phyloP scores from a whole-genome alignment of 2,888 invertebrate species.

The Calephelis perditalis region DNA sequence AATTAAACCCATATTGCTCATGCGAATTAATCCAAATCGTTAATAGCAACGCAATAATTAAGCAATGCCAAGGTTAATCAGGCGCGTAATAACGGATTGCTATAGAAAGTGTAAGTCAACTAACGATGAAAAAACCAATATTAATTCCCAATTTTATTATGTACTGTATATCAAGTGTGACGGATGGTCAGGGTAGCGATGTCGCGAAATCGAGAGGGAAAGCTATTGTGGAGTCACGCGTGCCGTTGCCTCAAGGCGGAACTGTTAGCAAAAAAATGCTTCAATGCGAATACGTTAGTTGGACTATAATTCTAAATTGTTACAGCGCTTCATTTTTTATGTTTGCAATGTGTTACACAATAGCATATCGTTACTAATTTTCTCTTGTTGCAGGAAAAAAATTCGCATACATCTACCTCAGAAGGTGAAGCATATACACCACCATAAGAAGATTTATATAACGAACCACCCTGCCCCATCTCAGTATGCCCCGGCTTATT shows the following conservation, averaged over 20 bases:
- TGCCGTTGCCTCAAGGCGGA: constrained; percentile 67
- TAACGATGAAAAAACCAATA: constrained; percentile 34
- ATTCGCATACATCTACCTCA: constrained; percentile 77
- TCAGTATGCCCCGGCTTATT: constrained; percentile 67
- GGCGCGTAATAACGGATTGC: constrained; percentile 42
- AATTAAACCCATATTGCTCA: constrained; percentile 46
- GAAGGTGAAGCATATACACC: constrained; percentile 76
- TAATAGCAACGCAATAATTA: constrained; percentile 50
- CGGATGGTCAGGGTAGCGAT: constrained; percentile 39
- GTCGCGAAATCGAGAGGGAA: constrained; percentile 54
- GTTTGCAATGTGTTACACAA: not conserved
- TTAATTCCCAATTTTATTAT: constrained; percentile 37
- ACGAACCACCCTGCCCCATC: constrained; percentile 69
- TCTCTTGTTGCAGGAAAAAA: constrained; percentile 74
- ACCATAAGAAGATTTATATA: constrained; percentile 74
- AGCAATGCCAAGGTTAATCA: constrained; percentile 40
- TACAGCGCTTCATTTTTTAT: not conserved
- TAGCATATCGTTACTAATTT: constrained; percentile 45
- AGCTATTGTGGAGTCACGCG: constrained; percentile 58
- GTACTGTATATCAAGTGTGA: constrained; percentile 44
- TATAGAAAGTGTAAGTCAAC: constrained; percentile 53
- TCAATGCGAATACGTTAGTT: constrained; percentile 11
- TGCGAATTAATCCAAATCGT: constrained; percentile 45
- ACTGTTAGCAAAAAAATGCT: constrained; percentile 31
- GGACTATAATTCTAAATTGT: not conserved